phyloP scores from a whole-genome alignment of 2,113 vertebrate genomes.

The Marmota monax region DNA sequence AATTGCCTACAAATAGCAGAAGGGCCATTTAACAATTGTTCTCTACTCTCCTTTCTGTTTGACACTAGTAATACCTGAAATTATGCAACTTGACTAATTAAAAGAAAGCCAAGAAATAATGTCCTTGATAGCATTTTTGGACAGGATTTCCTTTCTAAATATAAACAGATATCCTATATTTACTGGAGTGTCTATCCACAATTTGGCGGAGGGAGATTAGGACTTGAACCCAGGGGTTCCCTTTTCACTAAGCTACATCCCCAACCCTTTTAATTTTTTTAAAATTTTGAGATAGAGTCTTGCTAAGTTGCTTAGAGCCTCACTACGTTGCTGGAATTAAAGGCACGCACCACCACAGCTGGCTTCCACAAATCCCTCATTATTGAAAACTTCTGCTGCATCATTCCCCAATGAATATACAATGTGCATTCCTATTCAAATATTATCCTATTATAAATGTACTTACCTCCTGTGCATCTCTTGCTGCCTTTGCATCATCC shows the following conservation, averaged over 20 bases:
- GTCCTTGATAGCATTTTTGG: neutral
- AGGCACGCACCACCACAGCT: no score
- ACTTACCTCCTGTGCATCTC: constrained; percentile 98
- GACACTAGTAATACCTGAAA: neutral
- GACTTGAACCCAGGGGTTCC: no score
- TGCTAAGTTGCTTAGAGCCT: no score
- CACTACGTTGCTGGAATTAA: no score
- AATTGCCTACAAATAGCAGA: neutral
- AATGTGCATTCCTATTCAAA: neutral
- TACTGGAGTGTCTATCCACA: neutral
- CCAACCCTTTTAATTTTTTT: no score
- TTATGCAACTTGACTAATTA: neutral
- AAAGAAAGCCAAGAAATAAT: constrained; percentile 28
- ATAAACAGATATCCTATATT: neutral
- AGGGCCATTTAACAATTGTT: constrained; percentile 9
- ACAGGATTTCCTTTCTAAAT: constrained; percentile 8
- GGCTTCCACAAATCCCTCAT: neutral
- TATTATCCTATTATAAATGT: constrained; percentile 22
- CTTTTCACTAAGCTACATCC: no score
- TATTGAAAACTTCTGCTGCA: constrained; percentile 4
- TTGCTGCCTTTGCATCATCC: constrained; percentile 99
- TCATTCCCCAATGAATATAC: neutral
- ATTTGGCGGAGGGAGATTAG: no score
- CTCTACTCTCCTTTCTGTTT: neutral
- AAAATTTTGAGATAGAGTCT: no score